Conservation (phyloP, 2,113 vertebrate species). For the Vicugna pacos region DNA sequence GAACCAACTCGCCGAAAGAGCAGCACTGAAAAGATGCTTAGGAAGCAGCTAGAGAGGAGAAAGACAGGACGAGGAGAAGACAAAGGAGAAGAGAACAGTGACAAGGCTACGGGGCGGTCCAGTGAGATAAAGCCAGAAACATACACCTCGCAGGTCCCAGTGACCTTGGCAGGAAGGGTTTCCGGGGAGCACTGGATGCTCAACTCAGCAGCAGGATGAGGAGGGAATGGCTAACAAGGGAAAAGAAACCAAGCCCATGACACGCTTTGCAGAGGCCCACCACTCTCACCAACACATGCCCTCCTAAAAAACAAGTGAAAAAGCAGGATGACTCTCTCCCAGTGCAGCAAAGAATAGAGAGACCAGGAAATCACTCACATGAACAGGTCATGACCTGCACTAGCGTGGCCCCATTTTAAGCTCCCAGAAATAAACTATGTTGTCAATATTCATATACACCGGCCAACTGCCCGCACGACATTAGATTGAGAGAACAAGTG, state of each 20-base stretch:
- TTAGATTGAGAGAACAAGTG: neutral
- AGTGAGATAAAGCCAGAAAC: neutral
- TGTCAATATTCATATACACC: conserved; percentile 41
- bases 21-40: neutral
- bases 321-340: neutral
- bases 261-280: neutral
- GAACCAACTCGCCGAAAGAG: neutral
- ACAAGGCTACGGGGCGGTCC: neutral
- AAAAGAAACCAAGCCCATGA: neutral
- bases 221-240: neutral
- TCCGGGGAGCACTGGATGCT: neutral
- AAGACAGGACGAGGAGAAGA: neutral
- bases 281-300: neutral
- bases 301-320: neutral
- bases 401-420: neutral
- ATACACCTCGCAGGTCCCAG: neutral
- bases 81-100: neutral
- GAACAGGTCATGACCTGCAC: neutral
- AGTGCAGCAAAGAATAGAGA: neutral
- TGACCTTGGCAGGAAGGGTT: neutral
- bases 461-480: neutral
- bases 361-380: neutral
- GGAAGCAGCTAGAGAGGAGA: neutral
- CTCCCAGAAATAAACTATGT: neutral
- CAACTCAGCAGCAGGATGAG: neutral